Base-by-base conservation (phyloP, 2,797 vertebrate genomes). In the Gallinago solitaria region DNA sequence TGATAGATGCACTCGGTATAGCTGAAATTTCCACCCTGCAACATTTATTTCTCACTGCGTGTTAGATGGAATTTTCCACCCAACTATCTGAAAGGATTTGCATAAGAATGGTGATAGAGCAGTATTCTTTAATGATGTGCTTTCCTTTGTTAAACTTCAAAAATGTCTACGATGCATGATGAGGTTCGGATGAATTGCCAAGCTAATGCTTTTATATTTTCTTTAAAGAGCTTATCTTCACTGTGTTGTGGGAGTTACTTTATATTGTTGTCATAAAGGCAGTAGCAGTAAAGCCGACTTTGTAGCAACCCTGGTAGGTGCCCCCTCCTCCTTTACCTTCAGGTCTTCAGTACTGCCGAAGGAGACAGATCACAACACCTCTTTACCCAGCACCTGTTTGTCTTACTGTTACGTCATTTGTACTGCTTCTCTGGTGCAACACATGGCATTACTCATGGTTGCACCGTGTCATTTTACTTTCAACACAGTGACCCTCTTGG, bases 141-240 rank as follows among this genome's bases (percentile, higher is more conserved):
- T 98, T 98, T 98, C 98, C 98, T 98, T 98, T 98, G 98, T 98
- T 98, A 98, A 98, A 98, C 98, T 98, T 98, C 96, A 98, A 97
- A 98, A 98, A 97, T 98, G 98, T 98, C 98, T 98, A 97, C 87
- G 87, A 97, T 98, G 97, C 97, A 97, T 98, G 98, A 98, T 98
- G 98, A 98, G 97, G 98, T 98, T 98, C 32, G 81, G 97, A 98
- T 98, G 97, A 98, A 98, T 98, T 98, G 98, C 97, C 96, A 95
- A 97, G 97, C 98, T 98, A 98, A 98, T 97, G 98, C 98, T 98
- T 98, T 98, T 98, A 98, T 98, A 98, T 98, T 98, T 98, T 98
- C 97, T 97, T 97, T 98, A 98, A 98, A 98, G 97, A 98, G 98
- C 97, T 98, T 98, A 98, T 98, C 98, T 97, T 97, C 91, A 77